Percentiles rank a stretch among this genome's conserved stretches.
Evolutionary conservation across 1,140 invertebrate genomes (phyloP).

Genomic region (Dufourea novaeangliae): DNA sequence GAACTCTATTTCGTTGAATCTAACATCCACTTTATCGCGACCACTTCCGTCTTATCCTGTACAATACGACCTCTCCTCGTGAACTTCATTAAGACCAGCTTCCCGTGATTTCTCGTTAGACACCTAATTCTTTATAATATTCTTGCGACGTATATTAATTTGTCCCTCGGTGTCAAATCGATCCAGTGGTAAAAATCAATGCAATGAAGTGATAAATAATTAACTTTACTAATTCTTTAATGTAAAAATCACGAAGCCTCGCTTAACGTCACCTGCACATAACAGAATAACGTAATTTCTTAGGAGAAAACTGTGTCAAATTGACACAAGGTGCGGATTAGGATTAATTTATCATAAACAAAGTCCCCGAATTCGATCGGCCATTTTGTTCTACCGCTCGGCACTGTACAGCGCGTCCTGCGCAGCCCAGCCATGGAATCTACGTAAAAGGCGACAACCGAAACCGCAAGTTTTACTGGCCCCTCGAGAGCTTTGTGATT

Average conservation of each 20-base stretch:
- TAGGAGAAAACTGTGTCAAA: too few species aligned
- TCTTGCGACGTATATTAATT: too few species aligned
- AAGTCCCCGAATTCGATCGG: background rate
- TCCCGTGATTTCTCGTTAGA: constrained; percentile 37
- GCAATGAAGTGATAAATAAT: too few species aligned
- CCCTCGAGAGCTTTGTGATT: constrained; percentile 36
- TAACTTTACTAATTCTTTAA: too few species aligned
- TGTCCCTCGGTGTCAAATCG: too few species aligned
- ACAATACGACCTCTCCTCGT: constrained; percentile 53
- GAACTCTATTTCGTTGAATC: constrained; percentile 52
- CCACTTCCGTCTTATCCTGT: constrained; percentile 54
- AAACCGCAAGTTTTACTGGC: constrained; percentile 35
- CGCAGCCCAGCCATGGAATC: background rate
- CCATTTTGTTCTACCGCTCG: background rate
- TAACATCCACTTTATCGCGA: constrained; percentile 57
- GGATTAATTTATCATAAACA: too few species aligned
- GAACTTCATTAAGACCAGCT: constrained; percentile 27
- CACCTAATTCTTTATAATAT: background rate
- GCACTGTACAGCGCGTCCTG: background rate
- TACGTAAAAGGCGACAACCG: constrained; percentile 7
- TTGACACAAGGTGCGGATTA: too few species aligned
- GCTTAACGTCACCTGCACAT: too few species aligned
- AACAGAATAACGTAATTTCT: too few species aligned
- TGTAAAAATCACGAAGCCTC: too few species aligned
- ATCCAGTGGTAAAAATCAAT: too few species aligned